Evolutionary conservation across 30 jellyfish, hydroid and myxozoan species (phyloP).

Genomic region (Hydra vulgaris): DNA sequence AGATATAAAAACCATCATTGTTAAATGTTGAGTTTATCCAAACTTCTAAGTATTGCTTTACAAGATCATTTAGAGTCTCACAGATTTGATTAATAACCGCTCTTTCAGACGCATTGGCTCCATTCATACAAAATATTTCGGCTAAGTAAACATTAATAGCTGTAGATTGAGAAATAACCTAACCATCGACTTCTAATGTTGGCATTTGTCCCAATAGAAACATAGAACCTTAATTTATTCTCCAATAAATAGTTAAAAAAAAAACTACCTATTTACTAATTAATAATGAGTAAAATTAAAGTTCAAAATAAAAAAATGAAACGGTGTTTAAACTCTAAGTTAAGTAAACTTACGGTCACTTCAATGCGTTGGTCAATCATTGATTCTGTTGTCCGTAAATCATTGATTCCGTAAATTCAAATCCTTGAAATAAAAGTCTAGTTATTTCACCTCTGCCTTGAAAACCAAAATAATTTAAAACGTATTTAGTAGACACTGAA

Average conservation of each 20-base stretch:
- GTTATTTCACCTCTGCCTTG: conserved; percentile 33
- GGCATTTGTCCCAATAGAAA: background rate
- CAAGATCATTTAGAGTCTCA: background rate
- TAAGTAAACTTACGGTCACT: conserved; percentile 16
- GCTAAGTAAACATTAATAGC: background rate
- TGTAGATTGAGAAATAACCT: background rate
- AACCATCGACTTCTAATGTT: background rate
- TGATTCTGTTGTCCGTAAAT: background rate
- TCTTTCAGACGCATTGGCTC: background rate
- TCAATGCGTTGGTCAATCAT: conserved; percentile 19
- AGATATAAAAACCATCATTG: no score
- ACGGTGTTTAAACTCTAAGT: no score
- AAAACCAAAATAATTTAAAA: conserved; percentile 17
- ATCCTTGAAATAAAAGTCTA: conserved; percentile 34
- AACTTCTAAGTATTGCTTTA: background rate
- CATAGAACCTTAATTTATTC: background rate
- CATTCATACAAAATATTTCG: background rate
- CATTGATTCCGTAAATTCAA: conserved; percentile 41
- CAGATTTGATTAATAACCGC: background rate
- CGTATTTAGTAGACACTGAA: conserved; percentile 44
- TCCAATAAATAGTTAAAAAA: no score
- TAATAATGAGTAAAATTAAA: background rate
- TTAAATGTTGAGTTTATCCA: background rate
- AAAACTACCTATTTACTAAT: no score
- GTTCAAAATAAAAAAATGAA: no score